Base-by-base conservation (phyloP, 2,888 invertebrate species). In the Melanostoma scalare region DNA sequence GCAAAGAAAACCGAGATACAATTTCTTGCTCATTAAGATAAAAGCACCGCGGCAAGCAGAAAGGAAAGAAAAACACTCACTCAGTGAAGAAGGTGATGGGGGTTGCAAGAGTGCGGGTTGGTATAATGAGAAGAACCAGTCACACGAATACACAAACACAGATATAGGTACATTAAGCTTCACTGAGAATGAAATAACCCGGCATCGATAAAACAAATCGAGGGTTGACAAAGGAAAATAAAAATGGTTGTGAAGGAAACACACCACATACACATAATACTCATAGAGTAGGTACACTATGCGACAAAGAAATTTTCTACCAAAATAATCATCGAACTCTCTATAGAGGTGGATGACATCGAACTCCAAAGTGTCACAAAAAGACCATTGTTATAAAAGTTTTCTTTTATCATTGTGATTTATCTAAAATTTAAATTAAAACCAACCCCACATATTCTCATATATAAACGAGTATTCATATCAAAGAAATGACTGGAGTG, bases 151-250 rank as follows among this genome's bases (percentile, higher is more conserved):
- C 67, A 61, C 48, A 55, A 72, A 55, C 67, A 68, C 48, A 67
- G 52, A 55, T 61, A 68, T 42, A 67, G 52, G 55, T 55, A 52
- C 50, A 9, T 42, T 63, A 63, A 50, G 31, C 31, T 9, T n/a
- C 38, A 38, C 2, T 38, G 20, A 35, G 58, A 58, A 46, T 65
- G 48, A 67, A 56, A 68, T 61, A 42, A 72, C 77, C 77, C 81
- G 77, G 63, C 81, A 77, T 82, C 81, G 81, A 82, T 82, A 77
- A 82, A 82, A 82, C 76, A 82, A 82, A 82, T 82, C 77, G 81
- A 67, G 77, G 72, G 73, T 77, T 77, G 81, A 82, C 81, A 82
- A 82, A 77, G 69, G 73, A 31, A 63, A 73, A 77, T 69, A 77
- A 68, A 82, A 77, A 77, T 73, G 44, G 53, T 58, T 71, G 46